Conservation (phyloP, 1,140 invertebrate species). For the Ceratina calcarata region DNA sequence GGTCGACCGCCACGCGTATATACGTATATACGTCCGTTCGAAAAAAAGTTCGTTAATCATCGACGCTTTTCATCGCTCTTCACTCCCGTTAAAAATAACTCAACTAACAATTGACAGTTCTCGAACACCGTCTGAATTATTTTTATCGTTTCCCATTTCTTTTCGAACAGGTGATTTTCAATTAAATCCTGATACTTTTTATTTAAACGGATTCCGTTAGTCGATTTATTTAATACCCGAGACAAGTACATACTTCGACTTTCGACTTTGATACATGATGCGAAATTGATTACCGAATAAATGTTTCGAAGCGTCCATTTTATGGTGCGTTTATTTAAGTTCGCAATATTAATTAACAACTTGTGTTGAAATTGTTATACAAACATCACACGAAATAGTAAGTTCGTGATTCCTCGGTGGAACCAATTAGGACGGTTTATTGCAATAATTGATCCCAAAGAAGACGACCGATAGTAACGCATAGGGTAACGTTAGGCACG, state of each 20-base stretch:
- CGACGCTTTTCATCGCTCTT: not conserved
- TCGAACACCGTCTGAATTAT: not conserved
- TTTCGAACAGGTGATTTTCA: too few species aligned
- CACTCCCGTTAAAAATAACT: not conserved
- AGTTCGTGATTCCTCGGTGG: too few species aligned
- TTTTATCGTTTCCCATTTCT: not conserved
- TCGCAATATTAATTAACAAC: too few species aligned
- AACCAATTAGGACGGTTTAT: slow-evolving; percentile 17
- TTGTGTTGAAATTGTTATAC: too few species aligned
- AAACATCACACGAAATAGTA: too few species aligned
- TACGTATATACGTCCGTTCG: not conserved
- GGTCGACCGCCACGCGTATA: not conserved
- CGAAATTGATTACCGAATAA: not conserved
- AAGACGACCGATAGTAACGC: slow-evolving; percentile 46
- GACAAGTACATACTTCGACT: not conserved
- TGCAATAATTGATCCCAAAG: slow-evolving; percentile 6
- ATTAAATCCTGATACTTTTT: too few species aligned
- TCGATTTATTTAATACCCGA: not conserved
- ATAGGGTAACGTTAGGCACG: slow-evolving; percentile 15
- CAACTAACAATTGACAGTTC: not conserved
- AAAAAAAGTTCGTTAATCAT: not conserved
- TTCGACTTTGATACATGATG: not conserved
- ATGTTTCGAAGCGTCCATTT: too few species aligned
- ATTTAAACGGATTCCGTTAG: not conserved
- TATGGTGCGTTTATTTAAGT: too few species aligned